phyloP scores from a whole-genome alignment of 2,113 vertebrate genomes.

The Recurvirostra avosetta region DNA sequence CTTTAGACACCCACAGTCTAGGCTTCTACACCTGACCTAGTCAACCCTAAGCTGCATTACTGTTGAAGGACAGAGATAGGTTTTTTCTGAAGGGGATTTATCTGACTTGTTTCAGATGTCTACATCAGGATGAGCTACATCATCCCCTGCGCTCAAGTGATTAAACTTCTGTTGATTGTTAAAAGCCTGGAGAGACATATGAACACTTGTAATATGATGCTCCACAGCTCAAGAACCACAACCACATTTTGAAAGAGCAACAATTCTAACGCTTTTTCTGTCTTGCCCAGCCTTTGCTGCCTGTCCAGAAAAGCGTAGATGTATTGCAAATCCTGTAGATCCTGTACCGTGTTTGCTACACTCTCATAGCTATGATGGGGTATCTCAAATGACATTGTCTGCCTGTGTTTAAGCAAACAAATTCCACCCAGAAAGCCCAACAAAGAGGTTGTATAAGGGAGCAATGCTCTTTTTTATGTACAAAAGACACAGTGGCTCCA shows the following conservation, averaged over 20 bases:
- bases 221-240: background rate
- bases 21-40: background rate
- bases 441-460: background rate
- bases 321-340: background rate
- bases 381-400: background rate
- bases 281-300: background rate
- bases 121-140: background rate
- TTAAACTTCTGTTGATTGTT: background rate
- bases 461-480: background rate
- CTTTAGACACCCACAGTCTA: accelerated
- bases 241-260: background rate
- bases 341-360: background rate
- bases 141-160: background rate
- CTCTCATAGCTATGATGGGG: background rate
- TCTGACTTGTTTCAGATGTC: background rate
- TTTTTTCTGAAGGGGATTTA: accelerated
- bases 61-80: background rate
- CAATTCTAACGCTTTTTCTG: background rate
- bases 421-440: constrained; percentile 17
- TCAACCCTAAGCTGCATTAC: background rate
- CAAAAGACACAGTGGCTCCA: background rate
- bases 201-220: background rate
- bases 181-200: background rate
- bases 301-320: background rate
- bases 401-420: background rate